phyloP scores from a whole-genome alignment of 2,113 vertebrate species.

The Xenopus borealis region DNA sequence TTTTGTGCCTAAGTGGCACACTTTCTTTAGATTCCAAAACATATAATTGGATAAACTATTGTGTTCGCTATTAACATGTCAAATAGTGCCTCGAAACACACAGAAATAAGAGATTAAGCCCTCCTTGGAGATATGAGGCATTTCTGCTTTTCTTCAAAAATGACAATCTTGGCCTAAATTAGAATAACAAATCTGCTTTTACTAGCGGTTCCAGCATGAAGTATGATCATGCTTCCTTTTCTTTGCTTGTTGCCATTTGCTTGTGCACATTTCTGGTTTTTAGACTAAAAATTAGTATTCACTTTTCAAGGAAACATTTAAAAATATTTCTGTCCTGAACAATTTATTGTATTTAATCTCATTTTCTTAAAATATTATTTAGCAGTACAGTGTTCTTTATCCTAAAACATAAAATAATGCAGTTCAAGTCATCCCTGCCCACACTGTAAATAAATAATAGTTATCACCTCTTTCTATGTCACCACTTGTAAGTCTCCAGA shows the following conservation, averaged over 20 bases:
- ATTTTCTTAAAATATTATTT: no score
- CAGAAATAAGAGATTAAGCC: neutral
- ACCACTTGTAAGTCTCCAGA: no score
- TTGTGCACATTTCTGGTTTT: no score
- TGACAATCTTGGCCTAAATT: neutral
- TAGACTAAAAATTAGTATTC: no score
- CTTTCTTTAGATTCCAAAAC: neutral
- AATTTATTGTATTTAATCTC: no score
- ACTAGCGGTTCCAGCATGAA: neutral
- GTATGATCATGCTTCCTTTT: neutral
- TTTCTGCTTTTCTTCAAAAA: slow-evolving; percentile 18
- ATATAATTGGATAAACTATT: neutral
- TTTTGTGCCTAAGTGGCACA: neutral
- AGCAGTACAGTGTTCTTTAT: no score
- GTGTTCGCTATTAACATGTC: slow-evolving; percentile 6
- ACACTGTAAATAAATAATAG: no score
- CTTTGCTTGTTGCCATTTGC: neutral
- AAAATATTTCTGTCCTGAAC: no score
- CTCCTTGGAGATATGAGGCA: slow-evolving; percentile 3
- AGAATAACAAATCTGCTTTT: neutral
- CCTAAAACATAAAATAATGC: no score
- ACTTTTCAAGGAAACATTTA: no score
- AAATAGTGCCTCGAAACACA: neutral
- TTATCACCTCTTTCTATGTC: no score
- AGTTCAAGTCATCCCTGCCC: no score